phyloP scores from a whole-genome alignment of 1,140 invertebrate species.

The Dufourea novaeangliae region DNA sequence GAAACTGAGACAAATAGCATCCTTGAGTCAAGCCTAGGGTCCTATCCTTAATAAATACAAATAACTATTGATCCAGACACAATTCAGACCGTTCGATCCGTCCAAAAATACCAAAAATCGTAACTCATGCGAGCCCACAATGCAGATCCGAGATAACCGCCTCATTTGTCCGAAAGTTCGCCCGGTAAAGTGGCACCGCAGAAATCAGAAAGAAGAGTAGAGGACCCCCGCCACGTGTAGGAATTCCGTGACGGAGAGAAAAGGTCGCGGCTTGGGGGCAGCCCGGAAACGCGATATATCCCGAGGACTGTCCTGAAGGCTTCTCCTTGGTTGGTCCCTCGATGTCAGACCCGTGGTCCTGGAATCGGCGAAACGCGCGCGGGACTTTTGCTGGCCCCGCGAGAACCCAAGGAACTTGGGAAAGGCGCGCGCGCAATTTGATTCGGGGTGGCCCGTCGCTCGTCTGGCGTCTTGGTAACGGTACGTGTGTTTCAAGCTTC shows the following conservation, averaged over 20 bases:
- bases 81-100: too few species aligned
- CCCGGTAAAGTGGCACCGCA: background rate
- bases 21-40: too few species aligned
- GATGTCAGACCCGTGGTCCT: conserved; percentile 20
- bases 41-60: too few species aligned
- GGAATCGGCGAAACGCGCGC: conserved; percentile 22
- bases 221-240: conserved; percentile 59
- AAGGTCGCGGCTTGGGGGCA: conserved; percentile 63
- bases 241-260: conserved; percentile 61
- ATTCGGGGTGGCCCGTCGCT: conserved; percentile 62
- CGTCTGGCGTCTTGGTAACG: conserved; percentile 48
- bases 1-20: too few species aligned
- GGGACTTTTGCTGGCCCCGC: conserved; percentile 28
- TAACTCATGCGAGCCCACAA: background rate
- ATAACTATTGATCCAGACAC: too few species aligned
- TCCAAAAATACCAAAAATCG: background rate
- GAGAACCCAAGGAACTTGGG: conserved; percentile 44
- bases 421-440: conserved; percentile 52
- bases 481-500: conserved; percentile 47
- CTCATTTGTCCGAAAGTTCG: background rate
- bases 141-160: too few species aligned
- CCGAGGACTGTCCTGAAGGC: conserved; percentile 53
- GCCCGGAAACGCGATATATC: conserved; percentile 70
- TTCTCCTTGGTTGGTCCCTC: conserved; percentile 9
- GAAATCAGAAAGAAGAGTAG: conserved; percentile 8